A percentile compares a stretch with the other conserved stretches of the same genome.
phyloP scores from a whole-genome alignment of 1,140 invertebrate genomes.

The Aphaenogaster ashmeadi region DNA sequence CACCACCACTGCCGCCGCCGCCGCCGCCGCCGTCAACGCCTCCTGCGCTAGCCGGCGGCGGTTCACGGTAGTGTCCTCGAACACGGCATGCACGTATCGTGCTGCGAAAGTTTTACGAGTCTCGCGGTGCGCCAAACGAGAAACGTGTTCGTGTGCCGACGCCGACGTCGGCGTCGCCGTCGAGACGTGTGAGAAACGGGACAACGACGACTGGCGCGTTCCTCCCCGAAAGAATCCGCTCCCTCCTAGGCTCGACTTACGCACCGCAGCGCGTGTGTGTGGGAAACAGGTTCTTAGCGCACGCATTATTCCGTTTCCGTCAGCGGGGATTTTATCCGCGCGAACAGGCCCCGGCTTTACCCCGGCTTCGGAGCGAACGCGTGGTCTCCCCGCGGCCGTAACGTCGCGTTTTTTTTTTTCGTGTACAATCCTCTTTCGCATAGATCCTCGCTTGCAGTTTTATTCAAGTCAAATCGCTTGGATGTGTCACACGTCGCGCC shows the following conservation, averaged over 20 bases:
- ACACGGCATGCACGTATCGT: conserved; percentile 78
- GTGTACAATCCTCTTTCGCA: not conserved
- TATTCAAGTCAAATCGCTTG: too few relatives aligned
- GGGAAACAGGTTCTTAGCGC: conserved; percentile 76
- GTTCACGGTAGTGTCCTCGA: conserved; percentile 77
- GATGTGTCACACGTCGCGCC: not conserved
- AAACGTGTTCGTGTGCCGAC: conserved; percentile 68
- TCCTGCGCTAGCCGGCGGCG: conserved; percentile 73
- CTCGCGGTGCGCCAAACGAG: conserved; percentile 74
- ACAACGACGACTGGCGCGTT: conserved; percentile 61
- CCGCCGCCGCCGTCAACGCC: conserved; percentile 72
- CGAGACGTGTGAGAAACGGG: conserved; percentile 71
- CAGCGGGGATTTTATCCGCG: conserved; percentile 42
- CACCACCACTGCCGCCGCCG: conserved; percentile 60
- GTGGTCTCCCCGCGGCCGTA: not conserved
- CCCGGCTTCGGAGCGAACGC: not conserved
- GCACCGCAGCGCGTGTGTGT: conserved; percentile 70
- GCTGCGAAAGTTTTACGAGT: conserved; percentile 76
- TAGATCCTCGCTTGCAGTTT: not conserved
- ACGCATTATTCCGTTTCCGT: conserved; percentile 60
- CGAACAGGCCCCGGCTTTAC: not conserved
- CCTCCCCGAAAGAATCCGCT: conserved; percentile 60
- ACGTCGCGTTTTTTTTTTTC: not conserved
- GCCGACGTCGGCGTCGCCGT: conserved; percentile 70
- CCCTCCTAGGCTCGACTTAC: conserved; percentile 73